These are phyloP conservation scores for Columbina picui DNA, from an alignment of 2,113 vertebrate genomes.

Conservation along the genomic window DNA sequence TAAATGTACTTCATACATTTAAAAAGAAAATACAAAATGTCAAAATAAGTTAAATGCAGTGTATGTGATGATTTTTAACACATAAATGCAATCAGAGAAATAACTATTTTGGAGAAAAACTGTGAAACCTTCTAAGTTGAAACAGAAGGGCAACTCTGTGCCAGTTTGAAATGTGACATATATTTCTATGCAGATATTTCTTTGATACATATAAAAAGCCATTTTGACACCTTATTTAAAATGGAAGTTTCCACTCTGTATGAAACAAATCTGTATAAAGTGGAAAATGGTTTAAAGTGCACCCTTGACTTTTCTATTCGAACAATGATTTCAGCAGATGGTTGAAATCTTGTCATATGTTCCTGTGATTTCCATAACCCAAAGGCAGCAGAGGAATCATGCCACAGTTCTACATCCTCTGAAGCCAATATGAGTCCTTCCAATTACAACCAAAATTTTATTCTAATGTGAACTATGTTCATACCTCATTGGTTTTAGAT, in stretches of 20 bases:
- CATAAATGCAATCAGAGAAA: neutral
- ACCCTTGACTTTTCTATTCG: neutral
- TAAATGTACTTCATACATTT: neutral
- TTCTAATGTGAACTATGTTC: neutral
- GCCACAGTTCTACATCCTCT: neutral
- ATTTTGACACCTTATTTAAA: slow-evolving; percentile 27
- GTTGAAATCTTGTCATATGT: neutral
- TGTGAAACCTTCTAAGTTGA: neutral
- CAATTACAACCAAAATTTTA: neutral
- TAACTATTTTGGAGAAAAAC: neutral
- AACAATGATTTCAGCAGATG: slow-evolving; percentile 35
- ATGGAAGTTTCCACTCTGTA: neutral
- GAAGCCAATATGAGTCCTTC: neutral
- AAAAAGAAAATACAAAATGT: neutral
- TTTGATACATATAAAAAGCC: neutral
- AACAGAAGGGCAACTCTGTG: neutral
- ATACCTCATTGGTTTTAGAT: neutral
- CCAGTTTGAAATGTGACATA: neutral
- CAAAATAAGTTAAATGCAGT: neutral
- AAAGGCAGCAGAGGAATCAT: neutral
- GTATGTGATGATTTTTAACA: neutral
- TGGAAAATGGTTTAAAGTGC: neutral
- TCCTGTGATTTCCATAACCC: neutral
- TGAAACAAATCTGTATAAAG: neutral
- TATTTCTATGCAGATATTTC: neutral